Conservation (phyloP, 2,113 vertebrate genomes). For the Calidris pugnax region DNA sequence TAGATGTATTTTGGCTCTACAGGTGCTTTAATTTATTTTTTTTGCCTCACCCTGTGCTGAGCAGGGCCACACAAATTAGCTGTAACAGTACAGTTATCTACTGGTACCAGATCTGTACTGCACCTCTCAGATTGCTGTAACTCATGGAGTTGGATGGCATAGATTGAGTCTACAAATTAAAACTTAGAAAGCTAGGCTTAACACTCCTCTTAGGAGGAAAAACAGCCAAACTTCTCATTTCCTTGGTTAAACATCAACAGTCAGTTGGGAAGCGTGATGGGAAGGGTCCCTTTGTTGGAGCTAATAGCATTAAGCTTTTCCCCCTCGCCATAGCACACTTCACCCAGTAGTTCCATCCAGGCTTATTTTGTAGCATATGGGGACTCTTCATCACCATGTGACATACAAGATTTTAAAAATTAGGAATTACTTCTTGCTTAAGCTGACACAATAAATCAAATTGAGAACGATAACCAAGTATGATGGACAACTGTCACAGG, state of each 20-base stretch:
- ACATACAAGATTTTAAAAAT: not conserved
- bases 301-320: not conserved
- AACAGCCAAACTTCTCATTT: not conserved
- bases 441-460: not conserved
- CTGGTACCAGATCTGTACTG: not conserved
- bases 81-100: not conserved
- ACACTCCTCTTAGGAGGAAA: not conserved
- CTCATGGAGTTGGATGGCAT: not conserved
- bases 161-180: not conserved
- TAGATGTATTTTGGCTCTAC: not conserved
- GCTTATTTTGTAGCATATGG: not conserved
- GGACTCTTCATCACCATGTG: not conserved
- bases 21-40: not conserved
- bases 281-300: not conserved
- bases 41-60: not conserved
- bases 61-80: not conserved
- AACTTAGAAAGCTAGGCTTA: not conserved
- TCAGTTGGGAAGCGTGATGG: not conserved
- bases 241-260: not conserved
- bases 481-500: fast-evolving
- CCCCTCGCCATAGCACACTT: not conserved
- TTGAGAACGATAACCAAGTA: not conserved
- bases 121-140: not conserved
- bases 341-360: not conserved
- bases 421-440: not conserved